These are phyloP conservation scores for Cacoxenus indagator DNA, from an alignment of 2,888 invertebrate genomes.

Conservation along the genomic window DNA sequence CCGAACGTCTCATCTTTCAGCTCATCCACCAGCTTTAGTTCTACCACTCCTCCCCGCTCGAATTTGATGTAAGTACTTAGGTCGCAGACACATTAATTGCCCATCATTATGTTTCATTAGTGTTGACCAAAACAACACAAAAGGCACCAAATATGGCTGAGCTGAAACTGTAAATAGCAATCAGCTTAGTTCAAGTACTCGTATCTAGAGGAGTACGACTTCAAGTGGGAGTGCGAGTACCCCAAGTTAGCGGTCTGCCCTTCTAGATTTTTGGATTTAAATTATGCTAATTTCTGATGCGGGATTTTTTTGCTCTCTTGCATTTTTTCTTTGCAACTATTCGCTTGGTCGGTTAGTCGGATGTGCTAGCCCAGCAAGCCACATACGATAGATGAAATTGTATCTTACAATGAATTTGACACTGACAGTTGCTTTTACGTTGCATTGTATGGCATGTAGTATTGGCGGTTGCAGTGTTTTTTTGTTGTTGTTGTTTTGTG, in stretches of 20 bases:
- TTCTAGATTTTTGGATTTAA: constrained; percentile 2
- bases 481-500: constrained; percentile 18
- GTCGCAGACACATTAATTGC: constrained; percentile 48
- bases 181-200: background rate
- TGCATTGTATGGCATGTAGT: constrained; percentile 1
- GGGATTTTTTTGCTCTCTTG: background rate
- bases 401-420: constrained; percentile 59
- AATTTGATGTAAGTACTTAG: background rate
- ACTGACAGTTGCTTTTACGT: constrained; percentile 56
- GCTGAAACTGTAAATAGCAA: background rate
- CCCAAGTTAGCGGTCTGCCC: too few relatives aligned
- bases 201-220: too few relatives aligned
- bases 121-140: constrained; percentile 3
- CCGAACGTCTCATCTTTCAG: too few relatives aligned
- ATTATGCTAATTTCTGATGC: constrained; percentile 19
- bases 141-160: background rate
- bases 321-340: constrained; percentile 18
- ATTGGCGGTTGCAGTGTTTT: constrained; percentile 15
- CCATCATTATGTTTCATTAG: constrained; percentile 60
- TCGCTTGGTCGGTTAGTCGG: constrained; percentile 40
- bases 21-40: too few relatives aligned
- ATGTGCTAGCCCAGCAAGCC: constrained; percentile 56
- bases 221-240: too few relatives aligned
- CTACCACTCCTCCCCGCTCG: background rate
- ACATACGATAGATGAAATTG: constrained; percentile 60